Evolutionary conservation across 30 jellyfish, hydroid and myxozoan genomes (phyloP).

Genomic region (Haliclystus octoradiatus): DNA sequence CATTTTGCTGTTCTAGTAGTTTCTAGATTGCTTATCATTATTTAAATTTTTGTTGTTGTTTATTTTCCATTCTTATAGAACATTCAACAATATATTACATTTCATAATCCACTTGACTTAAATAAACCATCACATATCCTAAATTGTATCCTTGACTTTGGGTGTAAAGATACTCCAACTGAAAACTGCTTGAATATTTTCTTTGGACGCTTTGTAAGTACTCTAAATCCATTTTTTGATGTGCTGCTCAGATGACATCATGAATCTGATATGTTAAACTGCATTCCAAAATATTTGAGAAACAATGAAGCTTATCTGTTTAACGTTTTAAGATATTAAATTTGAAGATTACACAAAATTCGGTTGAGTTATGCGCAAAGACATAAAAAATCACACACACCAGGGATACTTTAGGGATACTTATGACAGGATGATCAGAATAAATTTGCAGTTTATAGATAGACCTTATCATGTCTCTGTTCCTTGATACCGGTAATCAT

Average conservation of each 20-base stretch:
- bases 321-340: too few species aligned
- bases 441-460: too few species aligned
- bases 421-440: too few species aligned
- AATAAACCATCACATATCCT: slow-evolving; percentile 34
- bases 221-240: neutral
- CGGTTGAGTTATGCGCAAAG: too few species aligned
- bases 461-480: too few species aligned
- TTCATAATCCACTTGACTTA: slow-evolving; percentile 56
- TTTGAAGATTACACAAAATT: too few species aligned
- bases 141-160: slow-evolving; percentile 38
- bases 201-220: slow-evolving; percentile 65
- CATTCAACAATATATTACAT: slow-evolving; percentile 23
- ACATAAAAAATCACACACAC: too few species aligned
- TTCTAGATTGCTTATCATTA: too few species aligned
- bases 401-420: too few species aligned
- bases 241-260: neutral
- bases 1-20: too few species aligned
- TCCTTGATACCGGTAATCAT: too few species aligned
- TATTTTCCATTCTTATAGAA: slow-evolving; percentile 12
- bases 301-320: neutral
- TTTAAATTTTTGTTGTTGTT: neutral
- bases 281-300: neutral
- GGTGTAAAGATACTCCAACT: neutral
- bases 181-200: slow-evolving; percentile 22
- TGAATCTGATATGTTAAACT: neutral